Percentiles rank a stretch among this genome's conserved stretches.
Conservation (phyloP, 2,113 vertebrate species). For the Larimichthys crocea region DNA sequence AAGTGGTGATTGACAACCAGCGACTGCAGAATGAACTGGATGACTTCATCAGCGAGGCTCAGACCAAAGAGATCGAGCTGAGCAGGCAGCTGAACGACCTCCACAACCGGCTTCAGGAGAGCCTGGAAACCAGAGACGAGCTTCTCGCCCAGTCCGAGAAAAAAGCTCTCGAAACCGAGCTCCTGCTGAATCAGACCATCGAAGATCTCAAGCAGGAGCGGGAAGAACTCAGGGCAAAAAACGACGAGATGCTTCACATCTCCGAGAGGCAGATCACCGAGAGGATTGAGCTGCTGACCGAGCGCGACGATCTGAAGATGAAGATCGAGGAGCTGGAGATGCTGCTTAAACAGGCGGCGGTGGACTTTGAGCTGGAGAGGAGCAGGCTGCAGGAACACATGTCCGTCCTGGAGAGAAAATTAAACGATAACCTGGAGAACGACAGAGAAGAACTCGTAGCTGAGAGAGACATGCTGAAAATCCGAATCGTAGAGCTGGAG, state of each 20-base stretch:
- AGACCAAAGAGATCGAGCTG: slow-evolving; percentile 82
- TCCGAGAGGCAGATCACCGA: slow-evolving; percentile 75
- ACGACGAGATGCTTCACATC: slow-evolving; percentile 60
- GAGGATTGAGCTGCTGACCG: slow-evolving; percentile 76
- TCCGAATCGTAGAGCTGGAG: slow-evolving; percentile 76
- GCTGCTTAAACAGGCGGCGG: slow-evolving; percentile 73
- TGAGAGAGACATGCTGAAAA: slow-evolving; percentile 78
- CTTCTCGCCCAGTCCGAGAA: slow-evolving; percentile 66
- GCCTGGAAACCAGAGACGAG: slow-evolving; percentile 76
- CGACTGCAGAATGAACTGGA: slow-evolving; percentile 84
- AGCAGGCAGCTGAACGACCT: slow-evolving; percentile 80
- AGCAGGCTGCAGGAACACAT: slow-evolving; percentile 77
- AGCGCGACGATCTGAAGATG: slow-evolving; percentile 79
- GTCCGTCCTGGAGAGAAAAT: slow-evolving; percentile 72
- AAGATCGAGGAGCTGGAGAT: slow-evolving; percentile 75
- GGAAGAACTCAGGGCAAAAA: slow-evolving; percentile 73
- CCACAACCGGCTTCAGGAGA: slow-evolving; percentile 76
- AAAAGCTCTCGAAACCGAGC: slow-evolving; percentile 68
- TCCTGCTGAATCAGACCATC: slow-evolving; percentile 76
- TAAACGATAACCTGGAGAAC: slow-evolving; percentile 65
- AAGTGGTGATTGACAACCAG: slow-evolving; percentile 79
- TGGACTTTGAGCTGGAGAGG: slow-evolving; percentile 82
- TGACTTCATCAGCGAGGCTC: slow-evolving; percentile 65
- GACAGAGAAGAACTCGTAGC: slow-evolving; percentile 76
- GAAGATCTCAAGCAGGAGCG: slow-evolving; percentile 84